phyloP scores from a whole-genome alignment of 2,113 vertebrate genomes.

The Dicaeum eximium region DNA sequence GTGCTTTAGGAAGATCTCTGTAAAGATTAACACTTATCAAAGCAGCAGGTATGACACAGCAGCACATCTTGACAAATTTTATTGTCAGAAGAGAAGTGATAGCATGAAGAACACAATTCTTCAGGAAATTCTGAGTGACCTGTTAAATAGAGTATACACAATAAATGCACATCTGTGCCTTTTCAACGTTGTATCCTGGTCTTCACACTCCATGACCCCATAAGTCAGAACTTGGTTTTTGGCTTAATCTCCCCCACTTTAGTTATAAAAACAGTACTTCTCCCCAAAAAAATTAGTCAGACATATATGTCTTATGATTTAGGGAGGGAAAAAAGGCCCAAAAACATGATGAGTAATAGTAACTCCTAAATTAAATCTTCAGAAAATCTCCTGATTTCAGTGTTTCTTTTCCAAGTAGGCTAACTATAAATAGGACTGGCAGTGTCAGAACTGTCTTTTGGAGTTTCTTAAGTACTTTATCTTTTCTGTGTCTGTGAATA shows the following conservation, averaged over 20 bases:
- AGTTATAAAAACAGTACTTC: background rate
- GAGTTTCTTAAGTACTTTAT: background rate
- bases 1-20: background rate
- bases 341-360: background rate
- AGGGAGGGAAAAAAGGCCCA: background rate
- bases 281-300: rapidly evolving
- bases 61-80: background rate
- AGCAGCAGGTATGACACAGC: background rate
- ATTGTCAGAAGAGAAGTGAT: background rate
- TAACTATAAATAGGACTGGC: background rate
- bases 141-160: background rate
- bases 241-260: background rate
- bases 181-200: background rate
- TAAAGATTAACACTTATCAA: background rate
- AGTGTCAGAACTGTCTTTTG: background rate
- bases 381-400: background rate
- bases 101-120: background rate
- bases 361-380: background rate
- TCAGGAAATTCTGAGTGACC: background rate
- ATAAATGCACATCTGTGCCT: background rate
- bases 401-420: background rate
- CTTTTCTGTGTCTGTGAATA: background rate
- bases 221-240: background rate
- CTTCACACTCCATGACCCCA: background rate
- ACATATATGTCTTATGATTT: background rate